Conservation (phyloP, 2,888 invertebrate species). For the Heteromurus nitidus region DNA sequence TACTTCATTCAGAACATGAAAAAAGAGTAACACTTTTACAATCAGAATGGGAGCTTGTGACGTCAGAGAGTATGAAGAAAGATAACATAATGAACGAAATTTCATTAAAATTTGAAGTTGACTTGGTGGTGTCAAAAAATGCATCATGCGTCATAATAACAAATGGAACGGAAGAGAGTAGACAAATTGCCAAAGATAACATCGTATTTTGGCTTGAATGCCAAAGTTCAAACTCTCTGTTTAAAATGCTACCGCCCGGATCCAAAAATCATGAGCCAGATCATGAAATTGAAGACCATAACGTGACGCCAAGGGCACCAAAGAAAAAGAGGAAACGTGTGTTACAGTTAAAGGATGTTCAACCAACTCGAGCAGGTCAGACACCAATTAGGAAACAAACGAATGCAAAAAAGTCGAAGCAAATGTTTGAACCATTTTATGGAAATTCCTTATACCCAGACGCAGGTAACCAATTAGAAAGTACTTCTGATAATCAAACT, state of each 20-base stretch:
- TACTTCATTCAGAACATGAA: not conserved
- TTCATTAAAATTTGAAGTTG: slow-evolving; percentile 23
- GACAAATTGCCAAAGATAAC: slow-evolving; percentile 49
- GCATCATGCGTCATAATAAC: slow-evolving; percentile 16
- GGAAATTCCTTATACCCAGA: too few species aligned
- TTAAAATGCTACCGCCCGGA: slow-evolving; percentile 6
- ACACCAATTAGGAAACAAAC: not conserved
- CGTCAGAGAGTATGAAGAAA: slow-evolving; percentile 32
- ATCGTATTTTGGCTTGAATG: slow-evolving; percentile 59
- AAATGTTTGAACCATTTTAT: too few species aligned
- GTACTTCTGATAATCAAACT: not conserved
- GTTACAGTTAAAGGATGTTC: slow-evolving; percentile 5
- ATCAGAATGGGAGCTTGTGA: slow-evolving; percentile 52
- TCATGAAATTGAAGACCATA: too few species aligned
- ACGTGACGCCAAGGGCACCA: not conserved
- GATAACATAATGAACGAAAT: slow-evolving; percentile 38
- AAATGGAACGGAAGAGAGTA: not conserved
- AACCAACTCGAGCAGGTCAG: not conserved
- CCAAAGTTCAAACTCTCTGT: slow-evolving; percentile 29
- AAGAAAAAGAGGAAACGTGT: slow-evolving; percentile 1
- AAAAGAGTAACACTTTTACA: slow-evolving; percentile 31
- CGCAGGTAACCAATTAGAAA: not conserved
- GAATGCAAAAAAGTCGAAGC: not conserved
- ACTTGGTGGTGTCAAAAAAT: slow-evolving; percentile 43
- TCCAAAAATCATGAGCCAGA: not conserved